These are phyloP conservation scores for Diadegma fenestrale DNA, from an alignment of 2,888 invertebrate species.

Conservation along the genomic window DNA sequence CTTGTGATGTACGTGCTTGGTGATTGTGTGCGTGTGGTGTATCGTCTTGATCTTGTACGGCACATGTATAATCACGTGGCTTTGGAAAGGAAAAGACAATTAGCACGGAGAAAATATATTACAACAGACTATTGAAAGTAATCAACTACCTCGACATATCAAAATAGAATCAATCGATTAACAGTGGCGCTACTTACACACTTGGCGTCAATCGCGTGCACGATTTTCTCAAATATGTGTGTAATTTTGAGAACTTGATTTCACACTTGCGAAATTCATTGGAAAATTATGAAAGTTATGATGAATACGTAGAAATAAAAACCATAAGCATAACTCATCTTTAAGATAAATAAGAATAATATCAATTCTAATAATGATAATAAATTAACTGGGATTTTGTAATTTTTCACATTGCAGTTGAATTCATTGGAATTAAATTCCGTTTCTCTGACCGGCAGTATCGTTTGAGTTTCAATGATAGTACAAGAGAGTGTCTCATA, in stretches of 20 bases:
- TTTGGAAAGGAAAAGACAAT: conserved; percentile 12
- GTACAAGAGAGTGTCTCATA: not conserved
- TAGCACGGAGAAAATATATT: not conserved
- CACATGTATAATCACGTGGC: conserved; percentile 91
- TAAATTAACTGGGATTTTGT: not conserved
- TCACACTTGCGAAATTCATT: not conserved
- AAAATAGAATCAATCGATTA: not conserved
- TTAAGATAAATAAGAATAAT: not conserved
- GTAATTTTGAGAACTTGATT: not conserved
- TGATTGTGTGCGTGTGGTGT: conserved; percentile 92
- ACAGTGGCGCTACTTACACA: no score
- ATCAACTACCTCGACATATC: no score
- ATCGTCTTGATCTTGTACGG: conserved; percentile 91
- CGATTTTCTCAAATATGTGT: no score
- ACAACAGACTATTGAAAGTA: not conserved
- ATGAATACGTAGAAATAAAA: not conserved
- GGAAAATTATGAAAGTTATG: not conserved
- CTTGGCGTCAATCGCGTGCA: no score
- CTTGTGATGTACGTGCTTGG: conserved; percentile 90
- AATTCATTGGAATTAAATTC: not conserved
- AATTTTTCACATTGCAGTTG: not conserved
- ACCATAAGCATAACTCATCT: not conserved
- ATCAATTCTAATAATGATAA: not conserved
- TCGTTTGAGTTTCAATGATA: not conserved
- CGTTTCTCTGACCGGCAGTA: not conserved